phyloP scores from a whole-genome alignment of 1,140 invertebrate species.

The Heliconius eleuchia region DNA sequence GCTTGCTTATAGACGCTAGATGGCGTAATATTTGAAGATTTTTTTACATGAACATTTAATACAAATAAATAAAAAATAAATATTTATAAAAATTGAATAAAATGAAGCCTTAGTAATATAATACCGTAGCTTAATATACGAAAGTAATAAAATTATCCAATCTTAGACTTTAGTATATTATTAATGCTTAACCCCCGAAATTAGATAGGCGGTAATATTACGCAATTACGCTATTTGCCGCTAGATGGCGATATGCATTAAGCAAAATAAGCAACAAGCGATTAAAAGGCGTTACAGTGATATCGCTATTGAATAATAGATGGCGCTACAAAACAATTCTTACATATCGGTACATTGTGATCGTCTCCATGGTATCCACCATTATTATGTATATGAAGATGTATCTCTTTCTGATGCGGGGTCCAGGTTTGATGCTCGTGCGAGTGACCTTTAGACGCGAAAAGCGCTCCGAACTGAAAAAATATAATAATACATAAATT shows the following conservation, averaged over 20 bases:
- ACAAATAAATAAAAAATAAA: not conserved
- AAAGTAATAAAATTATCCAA: too few species aligned
- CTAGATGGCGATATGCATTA: not conserved
- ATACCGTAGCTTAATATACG: too few species aligned
- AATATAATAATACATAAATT: conserved; percentile 18
- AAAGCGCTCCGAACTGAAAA: conserved; percentile 63
- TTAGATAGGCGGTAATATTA: too few species aligned
- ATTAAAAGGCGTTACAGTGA: not conserved
- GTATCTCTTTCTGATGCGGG: conserved; percentile 67
- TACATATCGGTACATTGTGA: conserved; percentile 48
- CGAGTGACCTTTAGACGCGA: conserved; percentile 52
- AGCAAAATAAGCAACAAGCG: not conserved
- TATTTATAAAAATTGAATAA: too few species aligned
- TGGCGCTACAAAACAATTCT: conserved; percentile 28
- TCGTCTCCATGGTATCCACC: conserved; percentile 52
- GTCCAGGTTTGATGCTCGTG: conserved; percentile 47
- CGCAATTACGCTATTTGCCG: not conserved
- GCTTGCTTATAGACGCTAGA: conserved; percentile 38
- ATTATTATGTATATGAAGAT: conserved; percentile 72
- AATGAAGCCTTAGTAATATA: too few species aligned
- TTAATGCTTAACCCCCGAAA: too few species aligned
- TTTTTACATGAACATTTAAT: not conserved
- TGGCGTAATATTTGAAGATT: conserved; percentile 23
- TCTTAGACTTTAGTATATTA: too few species aligned
- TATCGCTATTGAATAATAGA: not conserved